Evolutionary conservation across 2,797 vertebrate genomes (phyloP).

Genomic region (Loris lydekkerianus): DNA sequence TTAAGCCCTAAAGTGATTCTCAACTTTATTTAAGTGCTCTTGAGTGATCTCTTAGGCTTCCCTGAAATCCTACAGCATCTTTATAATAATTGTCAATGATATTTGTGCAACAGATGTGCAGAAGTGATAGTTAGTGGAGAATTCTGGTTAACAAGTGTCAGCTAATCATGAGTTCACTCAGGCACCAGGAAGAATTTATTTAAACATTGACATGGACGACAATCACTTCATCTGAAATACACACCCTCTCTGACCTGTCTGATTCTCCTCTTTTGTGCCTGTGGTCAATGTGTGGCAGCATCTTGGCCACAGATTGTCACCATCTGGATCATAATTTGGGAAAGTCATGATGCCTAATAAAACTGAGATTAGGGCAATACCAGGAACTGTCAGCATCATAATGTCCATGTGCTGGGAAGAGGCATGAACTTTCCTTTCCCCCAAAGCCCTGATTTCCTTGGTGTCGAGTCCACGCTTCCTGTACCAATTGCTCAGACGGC

Average conservation of each 20-base stretch:
- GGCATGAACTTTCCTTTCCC: not conserved
- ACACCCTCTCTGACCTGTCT: not conserved
- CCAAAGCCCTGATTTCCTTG: not conserved
- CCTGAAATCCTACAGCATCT: not conserved
- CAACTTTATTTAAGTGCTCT: slow-evolving; percentile 38
- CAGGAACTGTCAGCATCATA: not conserved
- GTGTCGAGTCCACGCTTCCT: not conserved
- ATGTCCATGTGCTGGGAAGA: not conserved
- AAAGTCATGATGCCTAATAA: slow-evolving; percentile 20
- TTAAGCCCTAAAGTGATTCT: slow-evolving; percentile 27
- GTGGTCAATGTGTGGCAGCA: not conserved
- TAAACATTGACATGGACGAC: not conserved
- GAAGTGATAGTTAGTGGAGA: slow-evolving; percentile 5
- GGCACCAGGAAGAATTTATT: not conserved
- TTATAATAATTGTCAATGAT: not conserved
- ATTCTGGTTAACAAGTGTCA: slow-evolving; percentile 1
- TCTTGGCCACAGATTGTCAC: not conserved
- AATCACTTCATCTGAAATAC: not conserved
- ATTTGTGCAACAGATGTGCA: slow-evolving; percentile 12
- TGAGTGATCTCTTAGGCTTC: not conserved
- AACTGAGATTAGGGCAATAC: not conserved
- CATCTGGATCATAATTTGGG: not conserved
- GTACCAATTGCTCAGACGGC: not conserved
- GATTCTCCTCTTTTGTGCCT: not conserved
- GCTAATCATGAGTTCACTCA: not conserved